Evolutionary conservation across 2,113 vertebrate species (phyloP).

Genomic region (Hydrolagus affinis): DNA sequence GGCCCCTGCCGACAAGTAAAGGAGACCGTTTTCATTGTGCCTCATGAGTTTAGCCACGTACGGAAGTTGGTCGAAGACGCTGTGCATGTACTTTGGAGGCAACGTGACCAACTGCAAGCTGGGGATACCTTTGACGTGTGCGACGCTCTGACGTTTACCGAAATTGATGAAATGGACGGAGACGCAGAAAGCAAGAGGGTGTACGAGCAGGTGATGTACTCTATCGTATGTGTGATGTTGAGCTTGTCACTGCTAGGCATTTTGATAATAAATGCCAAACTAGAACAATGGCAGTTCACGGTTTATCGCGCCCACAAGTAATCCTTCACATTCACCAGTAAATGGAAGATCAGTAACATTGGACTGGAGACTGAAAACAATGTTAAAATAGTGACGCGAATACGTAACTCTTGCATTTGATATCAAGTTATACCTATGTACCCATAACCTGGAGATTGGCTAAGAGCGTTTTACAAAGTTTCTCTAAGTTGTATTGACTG

Average conservation of each 20-base stretch:
- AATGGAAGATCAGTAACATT: too few species aligned
- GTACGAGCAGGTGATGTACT: conserved; percentile 50
- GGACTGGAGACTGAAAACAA: too few species aligned
- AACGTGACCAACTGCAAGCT: conserved; percentile 34
- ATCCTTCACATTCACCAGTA: too few species aligned
- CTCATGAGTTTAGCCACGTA: conserved; percentile 42
- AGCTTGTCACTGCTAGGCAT: neutral
- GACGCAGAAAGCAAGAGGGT: conserved; percentile 47
- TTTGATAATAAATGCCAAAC: neutral
- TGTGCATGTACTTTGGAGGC: conserved; percentile 48
- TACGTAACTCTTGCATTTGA: too few species aligned
- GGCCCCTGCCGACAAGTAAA: conserved; percentile 42
- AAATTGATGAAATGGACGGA: conserved; percentile 37
- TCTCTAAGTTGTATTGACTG: too few species aligned
- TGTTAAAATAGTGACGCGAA: too few species aligned
- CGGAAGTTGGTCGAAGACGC: conserved; percentile 41
- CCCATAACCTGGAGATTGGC: too few species aligned
- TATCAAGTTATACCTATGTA: too few species aligned
- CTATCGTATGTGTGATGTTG: neutral
- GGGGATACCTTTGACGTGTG: neutral
- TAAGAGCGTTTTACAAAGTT: too few species aligned
- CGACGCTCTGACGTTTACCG: conserved; percentile 8
- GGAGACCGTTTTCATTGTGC: conserved; percentile 43
- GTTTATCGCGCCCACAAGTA: conserved; percentile 1
- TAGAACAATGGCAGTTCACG: neutral